Evolutionary conservation across 2,888 invertebrate genomes (phyloP), one percentile per base, ranked within the genome.

Genomic region (Synanthedon formicaeformis): DNA sequence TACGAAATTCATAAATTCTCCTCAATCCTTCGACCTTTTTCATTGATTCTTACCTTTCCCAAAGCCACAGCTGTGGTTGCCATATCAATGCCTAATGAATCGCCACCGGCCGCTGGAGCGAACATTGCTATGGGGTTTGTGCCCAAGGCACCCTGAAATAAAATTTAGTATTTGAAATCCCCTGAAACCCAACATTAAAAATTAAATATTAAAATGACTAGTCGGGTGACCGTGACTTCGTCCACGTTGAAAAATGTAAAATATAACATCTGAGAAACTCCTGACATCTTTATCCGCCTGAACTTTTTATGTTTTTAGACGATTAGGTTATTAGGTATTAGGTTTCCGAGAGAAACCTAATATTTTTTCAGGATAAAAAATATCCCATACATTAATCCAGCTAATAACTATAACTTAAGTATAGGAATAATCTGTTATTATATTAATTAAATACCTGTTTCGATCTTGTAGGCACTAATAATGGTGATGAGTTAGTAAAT

Each of bases 31-130:
- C 8, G 14, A 8, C 1, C 1, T 11, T 10, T 11, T 45, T 45
- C 45, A 12, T n/a, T 45, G 0, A 14, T 45, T 14, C n/a, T 56
- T 72, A 92, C 93, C 88, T 98, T 98, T 51, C 98, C 98, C 59
- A 97, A 88, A 10, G 98, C 97, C 0, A 96, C 97, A 0, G 96
- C 91, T 0, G 97, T 95, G 0, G 96, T 95, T 0, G 98, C 98
- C 96, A 98, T 95, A 69, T 98, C 98, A 12, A 98, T 87, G 0
- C 96, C 90, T 67, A 97, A 93, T 53, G 91, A 89, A 65, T 97
- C 96, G 0, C 89, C 91, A 18, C 89, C 81, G 0, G 78, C 72
- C 1, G 89, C 92, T 0, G 93, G 92, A 0, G 95, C 96, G 0
- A 93, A 96, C 56, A 97, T 69, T 0, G 93, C 88, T 16, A 98